phyloP scores from a whole-genome alignment of 2,888 invertebrate genomes.

The Pristionchus fissidentatus region DNA sequence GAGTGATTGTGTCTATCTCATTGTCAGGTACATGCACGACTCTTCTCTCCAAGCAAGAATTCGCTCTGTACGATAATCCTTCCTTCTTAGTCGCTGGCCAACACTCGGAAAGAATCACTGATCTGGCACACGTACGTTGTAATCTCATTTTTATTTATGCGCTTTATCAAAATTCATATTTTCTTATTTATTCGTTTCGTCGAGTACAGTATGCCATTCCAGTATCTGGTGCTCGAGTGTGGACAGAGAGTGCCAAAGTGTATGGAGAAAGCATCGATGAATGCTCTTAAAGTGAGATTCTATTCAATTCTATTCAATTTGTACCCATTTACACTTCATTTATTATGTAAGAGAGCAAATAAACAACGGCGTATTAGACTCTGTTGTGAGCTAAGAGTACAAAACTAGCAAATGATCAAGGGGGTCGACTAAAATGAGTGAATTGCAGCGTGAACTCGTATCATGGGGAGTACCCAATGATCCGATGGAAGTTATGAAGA shows the following conservation, averaged over 20 bases:
- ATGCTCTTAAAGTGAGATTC: background rate
- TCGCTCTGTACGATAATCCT: slow-evolving; percentile 12
- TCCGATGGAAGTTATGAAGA: background rate
- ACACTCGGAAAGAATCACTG: background rate
- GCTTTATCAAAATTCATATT: background rate
- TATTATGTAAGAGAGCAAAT: too few relatives aligned
- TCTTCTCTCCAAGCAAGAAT: background rate
- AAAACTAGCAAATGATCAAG: too few relatives aligned
- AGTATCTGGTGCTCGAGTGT: slow-evolving; percentile 30
- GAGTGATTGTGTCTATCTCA: background rate
- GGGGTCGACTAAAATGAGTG: too few relatives aligned
- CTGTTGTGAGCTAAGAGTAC: too few relatives aligned
- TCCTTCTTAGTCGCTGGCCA: background rate
- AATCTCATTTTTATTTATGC: background rate
- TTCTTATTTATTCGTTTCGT: background rate
- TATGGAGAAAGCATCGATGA: background rate
- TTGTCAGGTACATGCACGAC: slow-evolving; percentile 28
- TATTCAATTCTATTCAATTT: background rate
- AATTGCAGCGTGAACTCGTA: background rate
- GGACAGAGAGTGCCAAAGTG: slow-evolving; percentile 39
- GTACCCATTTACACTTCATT: too few relatives aligned
- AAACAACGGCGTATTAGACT: too few relatives aligned
- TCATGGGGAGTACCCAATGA: background rate
- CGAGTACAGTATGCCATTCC: background rate
- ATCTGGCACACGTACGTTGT: background rate